These are phyloP conservation scores for Pseudochirops corinnae DNA, from an alignment of 2,797 vertebrate species.

Conservation along the genomic window DNA sequence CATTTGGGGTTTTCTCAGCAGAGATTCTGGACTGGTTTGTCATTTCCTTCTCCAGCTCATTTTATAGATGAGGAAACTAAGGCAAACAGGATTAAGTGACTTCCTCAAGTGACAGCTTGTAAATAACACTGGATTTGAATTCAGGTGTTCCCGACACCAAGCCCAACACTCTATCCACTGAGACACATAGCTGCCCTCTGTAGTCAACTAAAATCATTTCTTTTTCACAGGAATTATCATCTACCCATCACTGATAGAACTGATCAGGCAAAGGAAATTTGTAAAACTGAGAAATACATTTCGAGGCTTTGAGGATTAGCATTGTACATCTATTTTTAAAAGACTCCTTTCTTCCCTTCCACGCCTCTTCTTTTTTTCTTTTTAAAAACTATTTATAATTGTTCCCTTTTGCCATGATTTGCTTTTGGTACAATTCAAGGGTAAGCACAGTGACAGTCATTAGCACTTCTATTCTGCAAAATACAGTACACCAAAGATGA, in stretches of 20 bases:
- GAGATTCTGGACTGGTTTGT: neutral
- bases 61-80: neutral
- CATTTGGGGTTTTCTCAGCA: neutral
- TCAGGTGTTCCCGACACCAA: neutral
- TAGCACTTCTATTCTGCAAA: slow-evolving; percentile 17
- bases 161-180: neutral
- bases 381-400: slow-evolving; percentile 22
- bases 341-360: neutral
- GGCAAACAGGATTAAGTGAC: neutral
- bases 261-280: neutral
- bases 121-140: neutral
- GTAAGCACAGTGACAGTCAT: neutral
- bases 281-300: neutral
- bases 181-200: neutral
- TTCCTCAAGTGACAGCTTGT: neutral
- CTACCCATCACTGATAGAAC: neutral
- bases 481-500: neutral
- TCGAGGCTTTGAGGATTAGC: neutral
- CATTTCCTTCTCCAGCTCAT: neutral
- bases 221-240: neutral
- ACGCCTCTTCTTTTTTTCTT: neutral
- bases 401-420: neutral
- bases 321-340: slow-evolving; percentile 11
- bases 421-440: neutral
- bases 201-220: neutral